Evolutionary conservation across 2,797 vertebrate genomes (phyloP), one percentile per base, ranked within the genome.

Genomic region (Falco concolor): DNA sequence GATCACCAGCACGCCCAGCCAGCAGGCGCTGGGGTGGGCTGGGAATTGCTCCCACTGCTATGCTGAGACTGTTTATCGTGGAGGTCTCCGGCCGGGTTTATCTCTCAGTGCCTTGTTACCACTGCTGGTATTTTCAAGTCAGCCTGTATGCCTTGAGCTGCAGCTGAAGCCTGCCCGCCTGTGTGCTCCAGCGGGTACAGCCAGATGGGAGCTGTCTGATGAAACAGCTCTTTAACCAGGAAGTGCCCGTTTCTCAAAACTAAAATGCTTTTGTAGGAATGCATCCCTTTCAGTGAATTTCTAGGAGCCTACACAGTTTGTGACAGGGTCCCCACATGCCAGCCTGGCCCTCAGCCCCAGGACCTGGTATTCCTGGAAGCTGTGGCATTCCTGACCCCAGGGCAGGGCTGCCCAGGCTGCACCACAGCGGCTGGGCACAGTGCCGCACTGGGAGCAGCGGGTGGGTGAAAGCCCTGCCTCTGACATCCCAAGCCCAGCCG

Each of bases 351-450:
- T 12, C 2, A 1, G 40, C 53, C 15, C 28, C 42, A 16, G 36
- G 63, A 16, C 2, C 36, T 57, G 65, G 10, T 57, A 28, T 20
- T 75, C 23, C 42, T 53, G 1, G 3, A 40, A 42, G 47, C 23
- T 73, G 65, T 50, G 30, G 75, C 19, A 23, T 50, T 40, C 27
- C 32, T n/a, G 64, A 18, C 6, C 12, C 20, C 10, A 17, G 63
- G 50, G 61, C 47, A 59, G 49, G 13, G 6, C n/a, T 36, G 49
- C 15, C 25, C 50, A 40, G 61, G 11, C 53, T 1, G 0, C 32
- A 34, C 32, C 27, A 8, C 42, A 3, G 1, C 1, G 34, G 25
- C 28, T 21, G 7, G 27, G 42, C 52, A n/a, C 0, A 0, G 32
- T 8, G 4, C 67, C 75, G 61, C 30, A 1, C 25, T 30, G 38